These are phyloP conservation scores for Hepsetus odoe DNA, from an alignment of 2,113 vertebrate genomes.

Conservation along the genomic window DNA sequence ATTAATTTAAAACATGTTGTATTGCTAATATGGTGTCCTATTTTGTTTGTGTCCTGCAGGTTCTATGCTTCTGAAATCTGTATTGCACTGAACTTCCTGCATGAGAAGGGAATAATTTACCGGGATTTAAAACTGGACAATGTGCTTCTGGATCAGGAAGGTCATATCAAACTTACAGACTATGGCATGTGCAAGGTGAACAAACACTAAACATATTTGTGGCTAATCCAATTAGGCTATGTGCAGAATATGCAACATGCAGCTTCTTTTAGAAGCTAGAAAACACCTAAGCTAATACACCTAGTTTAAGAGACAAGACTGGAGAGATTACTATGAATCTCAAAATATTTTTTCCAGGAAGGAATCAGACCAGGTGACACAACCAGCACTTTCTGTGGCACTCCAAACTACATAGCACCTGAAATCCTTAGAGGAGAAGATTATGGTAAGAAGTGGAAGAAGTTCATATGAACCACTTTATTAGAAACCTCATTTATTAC, in stretches of 20 bases:
- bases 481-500: background rate
- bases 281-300: too few relatives aligned
- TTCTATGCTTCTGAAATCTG: conserved; percentile 99
- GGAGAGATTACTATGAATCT: too few relatives aligned
- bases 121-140: conserved; percentile 97
- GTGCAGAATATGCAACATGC: background rate
- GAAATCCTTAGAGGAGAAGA: conserved; percentile 98
- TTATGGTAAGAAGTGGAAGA: conserved; percentile 85
- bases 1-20: too few relatives aligned
- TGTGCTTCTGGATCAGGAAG: conserved; percentile 94
- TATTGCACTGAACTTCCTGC: conserved; percentile 97
- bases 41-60: conserved; percentile 70
- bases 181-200: conserved; percentile 99
- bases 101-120: conserved; percentile 97
- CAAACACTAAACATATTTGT: background rate
- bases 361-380: conserved; percentile 97
- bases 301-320: background rate
- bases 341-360: conserved; percentile 76
- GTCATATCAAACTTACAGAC: conserved; percentile 97
- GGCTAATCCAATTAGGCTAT: too few relatives aligned
- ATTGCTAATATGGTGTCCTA: too few relatives aligned
- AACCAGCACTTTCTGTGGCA: conserved; percentile 98
- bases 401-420: conserved; percentile 97
- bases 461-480: too few relatives aligned
- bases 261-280: too few relatives aligned